phyloP scores from a whole-genome alignment of 2,797 vertebrate genomes.

The Leucoraja ocellata region DNA sequence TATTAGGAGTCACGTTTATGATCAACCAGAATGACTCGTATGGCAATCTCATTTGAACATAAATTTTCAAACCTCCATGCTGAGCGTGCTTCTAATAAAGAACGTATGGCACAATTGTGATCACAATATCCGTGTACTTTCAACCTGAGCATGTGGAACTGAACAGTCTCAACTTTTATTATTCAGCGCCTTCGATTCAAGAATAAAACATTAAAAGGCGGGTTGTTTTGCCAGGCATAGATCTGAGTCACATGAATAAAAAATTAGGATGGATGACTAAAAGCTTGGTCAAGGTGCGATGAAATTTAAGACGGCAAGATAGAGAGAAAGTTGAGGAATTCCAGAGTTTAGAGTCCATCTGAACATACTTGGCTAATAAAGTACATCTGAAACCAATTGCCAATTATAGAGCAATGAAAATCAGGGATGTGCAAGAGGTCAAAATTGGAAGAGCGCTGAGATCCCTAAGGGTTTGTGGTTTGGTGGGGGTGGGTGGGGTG shows the following conservation, averaged over 20 bases:
- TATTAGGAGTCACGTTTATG: background rate
- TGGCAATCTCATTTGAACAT: conserved; percentile 34
- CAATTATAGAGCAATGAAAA: background rate
- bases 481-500: too few species aligned
- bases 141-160: background rate
- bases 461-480: background rate
- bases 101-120: background rate
- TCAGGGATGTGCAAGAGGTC: too few species aligned
- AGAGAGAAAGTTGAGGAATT: background rate
- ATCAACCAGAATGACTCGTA: background rate
- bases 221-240: background rate
- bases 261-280: background rate
- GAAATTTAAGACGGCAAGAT: background rate
- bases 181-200: background rate
- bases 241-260: background rate
- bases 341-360: background rate
- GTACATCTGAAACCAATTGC: background rate
- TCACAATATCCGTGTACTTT: background rate
- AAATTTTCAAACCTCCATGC: background rate
- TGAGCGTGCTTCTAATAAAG: background rate
- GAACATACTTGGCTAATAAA: too few species aligned
- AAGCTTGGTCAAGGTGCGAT: background rate
- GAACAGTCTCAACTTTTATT: background rate
- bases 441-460: background rate
- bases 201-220: background rate